Base-by-base conservation (phyloP, 1,140 invertebrate species). In the Paracyclopina nana region DNA sequence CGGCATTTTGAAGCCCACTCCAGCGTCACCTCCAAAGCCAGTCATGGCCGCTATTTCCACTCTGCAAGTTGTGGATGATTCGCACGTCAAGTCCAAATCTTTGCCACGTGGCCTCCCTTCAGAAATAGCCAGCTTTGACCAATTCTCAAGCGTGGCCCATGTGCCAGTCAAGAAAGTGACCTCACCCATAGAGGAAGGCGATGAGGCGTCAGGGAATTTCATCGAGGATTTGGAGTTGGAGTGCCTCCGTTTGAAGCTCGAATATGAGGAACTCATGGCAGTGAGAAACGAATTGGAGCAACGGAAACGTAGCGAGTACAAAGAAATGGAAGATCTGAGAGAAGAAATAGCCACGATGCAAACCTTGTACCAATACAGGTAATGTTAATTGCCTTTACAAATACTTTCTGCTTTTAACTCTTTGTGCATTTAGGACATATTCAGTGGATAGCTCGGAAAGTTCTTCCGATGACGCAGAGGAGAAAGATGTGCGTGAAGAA, bases 261-360 rank as follows among this genome's bases (percentile, higher is more conserved):
- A 59, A 34, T 55, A 57, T 14, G 56, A 56, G 20, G 58, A 59
- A 34, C 52, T 58, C 12, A 27, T 55, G n/a, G 52, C 53, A 18
- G 55, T 57, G 48, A 56, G 57, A 14, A 54, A 54, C n/a, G 58
- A 59, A 38, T 53, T 59, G 11, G 54, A 53, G 38, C 53, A 54
- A 9, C 56, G 56, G 16, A 54, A 57, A 25, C 48, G 55, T 20
- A 54, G 52, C 1, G 58, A 59, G 50, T 48, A 50, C 6, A 50
- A 52, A 9, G 58, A 58, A 27, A 57, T 58, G 2, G 41, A 41
- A 1, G 41, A 57, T 16, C 44, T 59, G 9, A 54, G 50, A 27
- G 58, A 59, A 18, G 57, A 57, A 30, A 56, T 59, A 40, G 57
- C 54, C 25, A 54, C 58, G 24, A 58, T 59, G 58, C 56, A 59